phyloP scores from a whole-genome alignment of 1,140 invertebrate genomes.

The Tetragonula clypearis region DNA sequence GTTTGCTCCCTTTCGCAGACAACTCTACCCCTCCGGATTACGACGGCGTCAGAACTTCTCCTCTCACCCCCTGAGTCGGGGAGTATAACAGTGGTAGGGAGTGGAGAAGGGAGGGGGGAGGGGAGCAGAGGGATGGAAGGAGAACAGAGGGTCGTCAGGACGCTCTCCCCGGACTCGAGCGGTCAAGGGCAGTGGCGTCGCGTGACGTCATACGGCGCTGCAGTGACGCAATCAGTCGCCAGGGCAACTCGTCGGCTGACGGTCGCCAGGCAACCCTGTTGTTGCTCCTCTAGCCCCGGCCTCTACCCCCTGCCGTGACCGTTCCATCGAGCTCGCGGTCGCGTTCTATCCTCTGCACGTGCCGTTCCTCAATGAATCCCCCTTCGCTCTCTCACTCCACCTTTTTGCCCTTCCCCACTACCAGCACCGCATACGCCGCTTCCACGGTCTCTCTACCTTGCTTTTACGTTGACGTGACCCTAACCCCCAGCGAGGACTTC shows the following conservation, averaged over 20 bases:
- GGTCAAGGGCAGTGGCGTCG: slow-evolving; percentile 75
- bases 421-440: neutral
- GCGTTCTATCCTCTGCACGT: slow-evolving; percentile 65
- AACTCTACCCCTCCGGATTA: slow-evolving; percentile 40
- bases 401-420: slow-evolving; percentile 11
- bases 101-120: neutral
- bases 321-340: slow-evolving; percentile 39
- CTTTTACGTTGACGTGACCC: slow-evolving; percentile 64
- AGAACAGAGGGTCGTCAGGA: slow-evolving; percentile 58
- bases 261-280: slow-evolving; percentile 72
- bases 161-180: slow-evolving; percentile 65
- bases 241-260: slow-evolving; percentile 70
- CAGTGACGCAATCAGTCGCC: slow-evolving; percentile 75
- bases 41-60: slow-evolving; percentile 29
- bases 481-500: slow-evolving; percentile 62
- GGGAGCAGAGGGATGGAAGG: neutral
- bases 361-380: slow-evolving; percentile 73
- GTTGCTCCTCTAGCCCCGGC: slow-evolving; percentile 35
- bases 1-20: slow-evolving; percentile 41
- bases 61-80: neutral
- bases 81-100: neutral
- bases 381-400: neutral
- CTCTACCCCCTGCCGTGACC: slow-evolving; percentile 50
- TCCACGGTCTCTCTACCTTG: slow-evolving; percentile 27
- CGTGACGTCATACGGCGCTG: slow-evolving; percentile 72